Evolutionary conservation across 92 coral and sea anemone species (phyloP).

Genomic region (Phenganax subtilis): DNA sequence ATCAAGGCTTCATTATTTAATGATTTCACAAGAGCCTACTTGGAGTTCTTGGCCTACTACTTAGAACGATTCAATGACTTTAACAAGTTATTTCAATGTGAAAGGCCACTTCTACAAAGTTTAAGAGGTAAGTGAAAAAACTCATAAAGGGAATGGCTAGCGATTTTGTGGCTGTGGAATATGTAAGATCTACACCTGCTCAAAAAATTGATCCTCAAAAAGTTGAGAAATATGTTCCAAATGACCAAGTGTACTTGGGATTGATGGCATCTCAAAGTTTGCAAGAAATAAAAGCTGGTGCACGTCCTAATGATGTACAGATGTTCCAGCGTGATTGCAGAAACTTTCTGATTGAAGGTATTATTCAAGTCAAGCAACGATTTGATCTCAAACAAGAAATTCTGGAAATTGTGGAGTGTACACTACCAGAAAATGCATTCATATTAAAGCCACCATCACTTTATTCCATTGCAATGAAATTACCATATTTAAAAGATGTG

Average conservation of each 20-base stretch:
- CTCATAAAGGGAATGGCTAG: conserved; percentile 21
- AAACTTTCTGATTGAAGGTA: conserved; percentile 20
- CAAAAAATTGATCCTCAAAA: conserved; percentile 11
- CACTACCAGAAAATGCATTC: conserved; percentile 7
- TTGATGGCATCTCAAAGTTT: conserved; percentile 23
- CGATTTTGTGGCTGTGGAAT: conserved; percentile 12
- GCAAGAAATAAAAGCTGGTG: conserved; percentile 20
- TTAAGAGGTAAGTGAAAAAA: conserved; percentile 13
- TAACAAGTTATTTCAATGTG: conserved; percentile 13
- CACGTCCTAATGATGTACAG: background rate
- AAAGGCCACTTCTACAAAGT: conserved; percentile 3
- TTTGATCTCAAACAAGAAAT: background rate
- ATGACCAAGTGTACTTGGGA: conserved; percentile 11
- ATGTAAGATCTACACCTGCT: conserved; percentile 10
- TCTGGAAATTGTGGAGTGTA: background rate
- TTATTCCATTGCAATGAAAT: conserved; percentile 1
- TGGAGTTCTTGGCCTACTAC: conserved; percentile 25
- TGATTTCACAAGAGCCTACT: background rate
- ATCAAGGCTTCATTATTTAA: background rate
- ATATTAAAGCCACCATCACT: conserved; percentile 26
- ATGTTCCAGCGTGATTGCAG: conserved; percentile 23
- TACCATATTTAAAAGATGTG: conserved; percentile 8
- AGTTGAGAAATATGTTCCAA: conserved; percentile 21
- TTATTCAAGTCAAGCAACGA: conserved; percentile 4
- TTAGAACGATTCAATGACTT: conserved; percentile 10